Base-by-base conservation (phyloP, 2,888 invertebrate species). In the Drosophila stalkeri region DNA sequence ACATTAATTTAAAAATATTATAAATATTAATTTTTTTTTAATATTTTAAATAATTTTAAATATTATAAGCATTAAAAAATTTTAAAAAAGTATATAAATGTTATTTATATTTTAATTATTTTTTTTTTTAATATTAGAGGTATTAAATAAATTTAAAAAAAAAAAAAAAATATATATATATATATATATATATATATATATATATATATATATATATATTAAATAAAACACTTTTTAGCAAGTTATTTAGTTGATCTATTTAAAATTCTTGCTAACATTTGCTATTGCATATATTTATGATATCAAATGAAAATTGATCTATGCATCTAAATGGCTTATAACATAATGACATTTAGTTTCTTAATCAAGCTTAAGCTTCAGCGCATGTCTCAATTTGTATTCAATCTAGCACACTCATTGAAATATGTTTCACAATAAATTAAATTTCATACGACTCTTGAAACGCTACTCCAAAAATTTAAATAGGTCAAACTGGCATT, bases 401-500 rank as follows among this genome's bases (percentile, higher is more conserved):
- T 20, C 33, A 33, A 35, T 44, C 33, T 44, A 0, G 33, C 11
- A 16, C 9, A 43, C 31, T 56, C 43, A 62, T 66, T 77, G 64
- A 68, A 77, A 80, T 71, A 70, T 82, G 65, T 75, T 87, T 84
- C 61, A 76, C 82, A 77, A 76, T 84, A 81, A 84, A 87, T 84
- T 75, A 70, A 70, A 80, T 86, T 84, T 81, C 64, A 75, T 57
- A 49, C n/a, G 66, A 54, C 75, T 56, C 67, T 65, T 44, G 18
- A 60, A 64, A 27, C 9, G 64, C 12, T 46, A 61, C 64, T 57
- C 49, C 61, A 33, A 49, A 64, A 80, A 86, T 89, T 68, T 87
- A 86, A 89, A 78, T 89, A 78, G 89, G 89, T 86, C 89, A 86
- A 80, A 89, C 78, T 87, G 82, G 88, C 89, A 89, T 86, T 89